Evolutionary conservation across 2,888 invertebrate species (phyloP).

Genomic region (Trichacis sp.): DNA sequence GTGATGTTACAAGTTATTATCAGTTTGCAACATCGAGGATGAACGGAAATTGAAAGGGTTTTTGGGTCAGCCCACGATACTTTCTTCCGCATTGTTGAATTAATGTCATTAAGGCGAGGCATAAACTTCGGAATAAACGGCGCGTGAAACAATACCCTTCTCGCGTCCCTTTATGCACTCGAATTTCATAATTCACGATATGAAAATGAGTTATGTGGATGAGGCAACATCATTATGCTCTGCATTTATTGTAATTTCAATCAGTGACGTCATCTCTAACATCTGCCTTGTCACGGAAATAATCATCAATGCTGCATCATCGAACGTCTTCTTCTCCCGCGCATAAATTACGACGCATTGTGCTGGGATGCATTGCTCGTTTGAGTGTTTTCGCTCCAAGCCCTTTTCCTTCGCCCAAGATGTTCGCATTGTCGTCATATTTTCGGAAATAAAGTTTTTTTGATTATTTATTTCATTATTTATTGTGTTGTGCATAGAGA

Average conservation of each 20-base stretch:
- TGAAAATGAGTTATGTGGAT: no score
- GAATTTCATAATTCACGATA: not conserved
- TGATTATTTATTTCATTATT: no score
- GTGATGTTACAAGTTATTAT: conserved; percentile 5
- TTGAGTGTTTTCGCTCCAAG: no score
- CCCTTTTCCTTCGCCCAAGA: no score
- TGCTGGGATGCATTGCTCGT: no score
- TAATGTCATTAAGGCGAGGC: not conserved
- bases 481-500: no score
- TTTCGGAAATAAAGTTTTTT: no score
- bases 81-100: conserved; percentile 4
- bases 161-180: not conserved
- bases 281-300: not conserved
- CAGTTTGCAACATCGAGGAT: not conserved
- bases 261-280: not conserved
- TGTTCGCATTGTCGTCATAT: no score
- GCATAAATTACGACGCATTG: no score
- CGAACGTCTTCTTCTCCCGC: no score
- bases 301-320: no score
- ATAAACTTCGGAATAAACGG: not conserved
- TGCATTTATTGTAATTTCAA: not conserved
- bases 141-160: conserved; percentile 1
- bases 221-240: no score
- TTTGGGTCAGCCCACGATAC: conserved; percentile 3
- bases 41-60: conserved; percentile 8